phyloP scores from a whole-genome alignment of 2,113 vertebrate species.

The Hemicordylus capensis region DNA sequence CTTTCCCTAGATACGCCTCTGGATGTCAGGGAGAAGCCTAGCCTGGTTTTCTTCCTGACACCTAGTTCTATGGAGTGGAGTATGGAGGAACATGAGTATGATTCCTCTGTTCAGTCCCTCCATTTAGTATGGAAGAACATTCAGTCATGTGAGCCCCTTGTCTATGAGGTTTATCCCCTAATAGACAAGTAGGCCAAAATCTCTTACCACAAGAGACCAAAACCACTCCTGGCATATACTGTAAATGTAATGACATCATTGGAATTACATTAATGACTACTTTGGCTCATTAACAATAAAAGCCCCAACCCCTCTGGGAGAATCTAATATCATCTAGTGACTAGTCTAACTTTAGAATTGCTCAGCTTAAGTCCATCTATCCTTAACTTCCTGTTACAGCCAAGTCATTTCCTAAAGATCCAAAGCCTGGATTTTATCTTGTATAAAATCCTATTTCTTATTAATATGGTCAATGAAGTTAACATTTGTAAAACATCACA shows the following conservation, averaged over 20 bases:
- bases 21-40: no score
- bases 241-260: constrained; percentile 33
- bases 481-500: constrained; percentile 21
- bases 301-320: constrained; percentile 30
- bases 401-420: not conserved
- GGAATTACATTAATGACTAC: constrained; percentile 24
- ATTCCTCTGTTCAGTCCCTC: no score
- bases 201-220: constrained; percentile 8
- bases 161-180: not conserved
- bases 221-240: not conserved
- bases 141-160: not conserved
- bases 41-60: not conserved
- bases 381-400: constrained; percentile 1
- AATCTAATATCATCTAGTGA: constrained; percentile 42
- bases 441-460: not conserved
- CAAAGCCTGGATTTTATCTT: not conserved
- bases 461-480: constrained; percentile 35
- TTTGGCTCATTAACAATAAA: constrained; percentile 52
- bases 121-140: no score
- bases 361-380: constrained; percentile 2
- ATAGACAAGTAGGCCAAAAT: not conserved
- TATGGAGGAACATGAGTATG: no score
- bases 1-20: no score
- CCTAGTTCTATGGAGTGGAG: not conserved
- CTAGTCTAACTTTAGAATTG: not conserved